Evolutionary conservation across 2,888 invertebrate species (phyloP).

Genomic region (Drosophila diplacantha): DNA sequence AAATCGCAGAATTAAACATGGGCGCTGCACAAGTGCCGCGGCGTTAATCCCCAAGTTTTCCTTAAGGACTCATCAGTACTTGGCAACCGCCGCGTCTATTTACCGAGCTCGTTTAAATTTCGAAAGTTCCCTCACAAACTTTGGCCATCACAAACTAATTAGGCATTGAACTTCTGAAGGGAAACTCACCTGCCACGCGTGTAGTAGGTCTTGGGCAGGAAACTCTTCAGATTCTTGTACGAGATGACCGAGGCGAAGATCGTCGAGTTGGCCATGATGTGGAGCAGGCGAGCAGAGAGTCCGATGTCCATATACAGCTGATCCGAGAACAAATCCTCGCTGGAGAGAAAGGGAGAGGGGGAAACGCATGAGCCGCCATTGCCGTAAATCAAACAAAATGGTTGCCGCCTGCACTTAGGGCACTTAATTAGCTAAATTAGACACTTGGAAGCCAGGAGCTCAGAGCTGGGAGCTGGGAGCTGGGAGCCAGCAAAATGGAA

Average conservation of each 20-base stretch:
- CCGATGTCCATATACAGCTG: constrained; percentile 77
- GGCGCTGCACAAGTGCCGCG: constrained; percentile 3
- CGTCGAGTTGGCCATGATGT: constrained; percentile 76
- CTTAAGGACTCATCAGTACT: not conserved
- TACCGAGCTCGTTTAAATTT: constrained; percentile 3
- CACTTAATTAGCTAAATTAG: constrained; percentile 60
- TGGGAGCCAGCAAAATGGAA: constrained; percentile 7
- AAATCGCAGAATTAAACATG: constrained; percentile 18
- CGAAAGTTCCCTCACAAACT: constrained; percentile 6
- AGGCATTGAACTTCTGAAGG: constrained; percentile 6
- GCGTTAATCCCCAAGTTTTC: constrained; percentile 1
- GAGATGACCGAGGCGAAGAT: constrained; percentile 77
- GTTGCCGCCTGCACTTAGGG: constrained; percentile 32
- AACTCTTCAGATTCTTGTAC: constrained; percentile 77
- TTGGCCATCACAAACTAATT: constrained; percentile 14
- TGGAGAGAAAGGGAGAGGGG: constrained; percentile 38
- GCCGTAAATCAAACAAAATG: constrained; percentile 37
- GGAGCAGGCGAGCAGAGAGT: constrained; percentile 71
- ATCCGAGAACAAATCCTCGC: constrained; percentile 77
- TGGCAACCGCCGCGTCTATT: not conserved
- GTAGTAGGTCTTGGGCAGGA: constrained; percentile 77
- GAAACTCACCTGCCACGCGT: constrained; percentile 76
- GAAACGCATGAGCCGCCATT: constrained; percentile 29
- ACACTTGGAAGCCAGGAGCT: constrained; percentile 47
- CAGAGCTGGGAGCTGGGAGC: constrained; percentile 2